phyloP scores from a whole-genome alignment of 2,797 vertebrate species.

The Dallia pectoralis region DNA sequence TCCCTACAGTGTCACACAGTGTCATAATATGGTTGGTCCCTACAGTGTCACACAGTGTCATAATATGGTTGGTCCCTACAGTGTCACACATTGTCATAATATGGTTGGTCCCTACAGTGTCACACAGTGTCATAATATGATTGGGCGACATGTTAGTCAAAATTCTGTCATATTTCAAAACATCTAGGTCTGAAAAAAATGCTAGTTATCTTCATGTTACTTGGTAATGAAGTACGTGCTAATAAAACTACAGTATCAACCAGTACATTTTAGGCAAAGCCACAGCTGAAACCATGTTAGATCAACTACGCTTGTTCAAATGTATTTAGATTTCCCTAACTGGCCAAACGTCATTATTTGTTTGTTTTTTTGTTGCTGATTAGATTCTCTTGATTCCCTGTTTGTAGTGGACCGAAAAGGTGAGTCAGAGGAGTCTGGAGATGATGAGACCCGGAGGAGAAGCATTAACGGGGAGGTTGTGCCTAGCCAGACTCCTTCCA shows the following conservation, averaged over 20 bases:
- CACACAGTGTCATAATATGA: background rate
- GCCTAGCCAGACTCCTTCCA: slow-evolving; percentile 63
- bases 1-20: too few species aligned
- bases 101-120: background rate
- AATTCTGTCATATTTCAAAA: background rate
- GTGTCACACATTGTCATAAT: background rate
- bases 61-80: background rate
- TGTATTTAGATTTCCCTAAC: background rate
- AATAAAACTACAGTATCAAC: background rate
- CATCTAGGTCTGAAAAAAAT: background rate
- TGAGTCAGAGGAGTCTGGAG: slow-evolving; percentile 95
- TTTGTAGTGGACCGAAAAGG: slow-evolving; percentile 87
- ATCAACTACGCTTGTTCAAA: too few species aligned
- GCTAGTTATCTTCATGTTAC: background rate
- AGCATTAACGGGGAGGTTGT: slow-evolving; percentile 80
- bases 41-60: background rate
- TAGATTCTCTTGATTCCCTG: slow-evolving; percentile 1
- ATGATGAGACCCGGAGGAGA: slow-evolving; percentile 89
- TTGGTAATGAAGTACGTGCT: background rate
- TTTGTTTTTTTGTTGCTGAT: background rate
- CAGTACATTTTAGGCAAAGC: background rate
- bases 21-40: background rate
- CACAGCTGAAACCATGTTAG: background rate
- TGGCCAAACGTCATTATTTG: background rate
- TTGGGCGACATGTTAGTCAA: background rate